These are phyloP conservation scores for Himalopsyche japonica DNA, from an alignment of 2,888 invertebrate species.

Conservation along the genomic window DNA sequence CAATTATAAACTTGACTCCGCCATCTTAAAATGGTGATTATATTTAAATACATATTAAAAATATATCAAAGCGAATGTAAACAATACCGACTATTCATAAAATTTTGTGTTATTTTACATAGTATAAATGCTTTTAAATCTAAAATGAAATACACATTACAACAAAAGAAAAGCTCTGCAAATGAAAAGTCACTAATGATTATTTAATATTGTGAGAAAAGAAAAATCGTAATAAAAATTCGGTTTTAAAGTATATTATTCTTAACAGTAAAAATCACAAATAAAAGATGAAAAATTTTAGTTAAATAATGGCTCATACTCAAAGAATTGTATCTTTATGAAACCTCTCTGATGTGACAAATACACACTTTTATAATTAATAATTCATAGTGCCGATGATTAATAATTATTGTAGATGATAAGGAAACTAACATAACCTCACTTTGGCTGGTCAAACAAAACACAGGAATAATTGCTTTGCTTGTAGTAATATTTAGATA, in stretches of 20 bases:
- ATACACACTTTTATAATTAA: neutral
- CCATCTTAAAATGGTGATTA: neutral
- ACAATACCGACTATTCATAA: neutral
- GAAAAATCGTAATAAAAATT: neutral
- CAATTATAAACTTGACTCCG: neutral
- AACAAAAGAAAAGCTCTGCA: neutral
- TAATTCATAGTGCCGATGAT: neutral
- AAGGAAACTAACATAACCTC: too few relatives aligned
- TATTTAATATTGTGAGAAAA: neutral
- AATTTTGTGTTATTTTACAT: conserved; percentile 1
- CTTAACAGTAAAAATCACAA: neutral
- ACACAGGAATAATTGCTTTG: too few relatives aligned
- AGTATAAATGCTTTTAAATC: neutral
- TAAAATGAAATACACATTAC: neutral
- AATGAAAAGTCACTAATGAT: neutral
- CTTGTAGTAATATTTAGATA: neutral
- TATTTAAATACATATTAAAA: neutral
- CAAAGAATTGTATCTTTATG: neutral
- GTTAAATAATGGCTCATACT: neutral
- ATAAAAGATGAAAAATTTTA: neutral
- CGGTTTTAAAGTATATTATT: neutral
- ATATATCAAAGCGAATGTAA: neutral
- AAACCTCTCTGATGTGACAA: neutral
- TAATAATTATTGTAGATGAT: neutral
- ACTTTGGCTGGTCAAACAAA: too few relatives aligned